Base-by-base conservation (phyloP, 2,888 invertebrate genomes). In the Chironomus tentans region DNA sequence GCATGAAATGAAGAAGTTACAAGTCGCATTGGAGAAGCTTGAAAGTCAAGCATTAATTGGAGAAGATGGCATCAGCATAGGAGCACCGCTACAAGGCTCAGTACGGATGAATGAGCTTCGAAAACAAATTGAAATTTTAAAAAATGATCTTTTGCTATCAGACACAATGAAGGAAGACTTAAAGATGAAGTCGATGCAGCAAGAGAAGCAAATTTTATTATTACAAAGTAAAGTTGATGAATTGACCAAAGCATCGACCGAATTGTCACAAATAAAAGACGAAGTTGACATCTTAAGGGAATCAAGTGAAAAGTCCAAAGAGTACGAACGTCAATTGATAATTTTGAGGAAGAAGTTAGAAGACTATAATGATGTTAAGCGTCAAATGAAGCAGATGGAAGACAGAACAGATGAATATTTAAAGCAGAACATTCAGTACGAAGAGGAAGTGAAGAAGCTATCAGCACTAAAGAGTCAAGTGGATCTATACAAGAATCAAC, bases 311-410 rank as follows among this genome's bases (percentile, higher is more conserved):
- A 95, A 95, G 84, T 92, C 92, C 65, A 87, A 90, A 75, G 91
- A 93, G 70, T 90, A 94, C 79, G 97, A 98, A 84, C 87, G 91
- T 0, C 91, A 93, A 13, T 89, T 97, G 76, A 92, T 92, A 46
- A 92, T 93, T 0, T 97, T 95, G 82, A 97, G 97, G 83, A 97
- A 96, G 82, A 92, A 95, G 83, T 87, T 98, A 84, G 97, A 98
- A 84, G 97, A 97, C 80, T 89, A 94, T 81, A 92, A 93, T 74
- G 97, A 97, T 81, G 84, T 97, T 28, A 91, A 93, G 81, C 89
- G 93, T 79, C 95, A 95, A 84, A 86, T 88, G 50, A 96, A 96
- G 82, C 85, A 94, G 78, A 82, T 97, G 5, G 97, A 97, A 84
- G 94, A 95, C 76, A 93, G 95, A 80, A 97, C 96, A 84, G 90